Conservation (phyloP, 2,888 invertebrate genomes). For the Ptilodon capucinus region DNA sequence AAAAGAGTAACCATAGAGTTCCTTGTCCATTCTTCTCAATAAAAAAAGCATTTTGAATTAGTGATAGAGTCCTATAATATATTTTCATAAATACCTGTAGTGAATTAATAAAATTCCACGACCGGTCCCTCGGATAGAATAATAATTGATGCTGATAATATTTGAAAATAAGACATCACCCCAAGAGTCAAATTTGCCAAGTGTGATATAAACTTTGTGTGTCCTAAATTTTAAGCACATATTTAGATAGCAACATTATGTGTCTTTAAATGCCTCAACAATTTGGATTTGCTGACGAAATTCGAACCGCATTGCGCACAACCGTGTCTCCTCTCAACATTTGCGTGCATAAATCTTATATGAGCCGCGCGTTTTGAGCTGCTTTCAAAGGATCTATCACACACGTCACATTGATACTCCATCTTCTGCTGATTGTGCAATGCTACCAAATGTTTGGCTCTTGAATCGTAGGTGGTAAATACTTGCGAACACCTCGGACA, state of each 20-base stretch:
- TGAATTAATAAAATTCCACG: no score
- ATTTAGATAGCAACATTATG: conserved; percentile 35
- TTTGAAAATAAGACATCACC: no score
- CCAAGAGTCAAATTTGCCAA: no score
- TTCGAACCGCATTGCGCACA: conserved; percentile 52
- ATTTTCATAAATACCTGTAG: no score
- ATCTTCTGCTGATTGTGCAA: conserved; percentile 53
- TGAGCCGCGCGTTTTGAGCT: conserved; percentile 63
- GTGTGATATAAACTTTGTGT: no score
- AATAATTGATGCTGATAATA: no score
- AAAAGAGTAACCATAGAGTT: no score
- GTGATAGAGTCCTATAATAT: no score
- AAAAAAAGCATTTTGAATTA: no score
- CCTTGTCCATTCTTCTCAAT: no score
- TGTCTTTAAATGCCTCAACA: conserved; percentile 49
- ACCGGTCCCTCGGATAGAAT: no score
- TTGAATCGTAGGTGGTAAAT: conserved; percentile 62
- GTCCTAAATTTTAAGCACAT: no score
- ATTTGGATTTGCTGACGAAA: conserved; percentile 54
- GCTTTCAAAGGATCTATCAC: conserved; percentile 57
- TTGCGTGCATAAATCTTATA: conserved; percentile 48
- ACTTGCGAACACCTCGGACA: conserved; percentile 68
- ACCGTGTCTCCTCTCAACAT: conserved; percentile 41
- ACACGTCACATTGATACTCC: conserved; percentile 54
- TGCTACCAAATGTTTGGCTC: conserved; percentile 64